Evolutionary conservation across 2,113 vertebrate genomes (phyloP), one percentile per base, ranked within the genome.

Genomic region (Porphyrio hochstetteri): DNA sequence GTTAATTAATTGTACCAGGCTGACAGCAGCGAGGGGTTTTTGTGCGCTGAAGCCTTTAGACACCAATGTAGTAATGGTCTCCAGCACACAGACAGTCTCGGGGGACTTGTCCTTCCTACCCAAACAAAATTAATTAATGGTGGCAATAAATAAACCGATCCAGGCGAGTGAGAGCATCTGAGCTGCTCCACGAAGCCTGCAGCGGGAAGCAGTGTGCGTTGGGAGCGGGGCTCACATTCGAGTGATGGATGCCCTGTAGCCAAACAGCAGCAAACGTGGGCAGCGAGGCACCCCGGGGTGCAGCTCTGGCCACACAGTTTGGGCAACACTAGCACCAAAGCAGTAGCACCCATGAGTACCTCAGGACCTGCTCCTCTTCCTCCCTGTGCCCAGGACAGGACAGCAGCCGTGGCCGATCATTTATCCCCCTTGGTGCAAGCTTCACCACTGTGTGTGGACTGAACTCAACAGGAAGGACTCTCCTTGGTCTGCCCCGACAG

Each of bases 61-160:
- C 95, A 93, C 90, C 77, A 56, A 75, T 88, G 86, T 68, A 95
- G 88, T 95, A 86, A 97, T 92, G 88, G 90, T 96, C 93, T 93
- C 53, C 90, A 96, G 72, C 48, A 15, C 14, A 7, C 86, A 97
- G 92, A 88, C 90, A 21, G 3, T 92, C 95, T 83, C 94, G 0
- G 42, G 72, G 90, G 96, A 92, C 31, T 76, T 82, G 77, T 93
- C 89, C 85, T 96, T 89, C 82, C 94, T 52, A 69, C 53, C 67
- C 82, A 69, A 95, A 81, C 6, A 20, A 63, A 84, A 80, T 89
- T 92, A 94, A 96, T 96, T 92, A 82, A 91, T 56, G 81, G 80
- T 89, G 71, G 80, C 93, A 90, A 93, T 95, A 97, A 97, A 96
- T 96, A 94, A 95, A 80, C 23, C 53, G 19, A 74, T 44, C 78